Base-by-base conservation (phyloP, 2,113 vertebrate genomes). In the Melanerpes formicivorus region DNA sequence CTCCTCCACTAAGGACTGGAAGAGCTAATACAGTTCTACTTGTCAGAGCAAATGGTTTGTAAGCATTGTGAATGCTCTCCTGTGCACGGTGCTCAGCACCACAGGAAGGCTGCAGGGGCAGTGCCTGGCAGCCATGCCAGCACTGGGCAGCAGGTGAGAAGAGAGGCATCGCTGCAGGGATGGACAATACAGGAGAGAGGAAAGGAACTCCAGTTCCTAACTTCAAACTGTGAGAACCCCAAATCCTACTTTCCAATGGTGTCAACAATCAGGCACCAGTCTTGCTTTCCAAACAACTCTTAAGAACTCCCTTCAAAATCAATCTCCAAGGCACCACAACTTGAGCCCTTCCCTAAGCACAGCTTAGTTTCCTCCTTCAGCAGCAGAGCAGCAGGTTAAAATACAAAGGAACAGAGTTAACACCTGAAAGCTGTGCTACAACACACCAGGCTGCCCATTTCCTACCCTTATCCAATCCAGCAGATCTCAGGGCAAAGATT, bases 91-190 rank as follows among this genome's bases (percentile, higher is more conserved):
- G 26, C 8, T 52, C 21, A 23, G 22, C 22, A 52, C 50, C 50
- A 52, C 50, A 52, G 22, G 22, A 23, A 52, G 69, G 42, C 3
- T 60, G 58, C 58, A 42, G 23, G 7, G 18, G 19, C 59, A 50
- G 25, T 5, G 44, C 10, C 54, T 19, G 34, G 12, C 37, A 30
- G 55, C 2, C 44, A 37, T 4, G 18, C 30, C n/a, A 37, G 21
- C 10, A 4, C 1, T 15, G 6, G 8, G 25, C 66, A 17, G 54
- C 9, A 48, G 52, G 32, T 6, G 9, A 27, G 32, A 65, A 58
- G 0, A 21, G 10, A 13, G 2, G 29, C 34, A 6, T 27, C 17
- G 46, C 26, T 55, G 4, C 3, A 4, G 23, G 3, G 30, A 26
- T 8, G 17, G 37, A 46, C 73, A 60, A 69, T 9, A 54, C 52